Conservation (phyloP, 1,140 invertebrate species). For the Adoxophyes honmai region DNA sequence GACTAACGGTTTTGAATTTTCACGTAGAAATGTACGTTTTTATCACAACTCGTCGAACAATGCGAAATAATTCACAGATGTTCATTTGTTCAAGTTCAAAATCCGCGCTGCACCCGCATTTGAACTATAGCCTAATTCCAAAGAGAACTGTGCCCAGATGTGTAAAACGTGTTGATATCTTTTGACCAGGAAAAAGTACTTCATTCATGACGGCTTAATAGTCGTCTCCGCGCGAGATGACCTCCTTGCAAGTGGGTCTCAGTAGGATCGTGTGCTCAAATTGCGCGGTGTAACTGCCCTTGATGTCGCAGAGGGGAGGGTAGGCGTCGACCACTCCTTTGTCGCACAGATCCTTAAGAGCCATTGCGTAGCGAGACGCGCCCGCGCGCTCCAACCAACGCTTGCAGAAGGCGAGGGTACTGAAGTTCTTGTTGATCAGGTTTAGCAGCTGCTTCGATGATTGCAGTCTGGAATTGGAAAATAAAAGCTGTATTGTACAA, state of each 20-base stretch:
- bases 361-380: slow-evolving; percentile 98
- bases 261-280: slow-evolving; percentile 99
- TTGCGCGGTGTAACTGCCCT: slow-evolving; percentile 99
- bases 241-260: slow-evolving; percentile 98
- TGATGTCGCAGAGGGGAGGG: slow-evolving; percentile 98
- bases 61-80: too few relatives aligned
- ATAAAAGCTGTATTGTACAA: too few relatives aligned
- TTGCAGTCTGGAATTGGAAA: slow-evolving; percentile 81
- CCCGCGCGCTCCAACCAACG: slow-evolving; percentile 98
- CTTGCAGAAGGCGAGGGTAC: slow-evolving; percentile 98
- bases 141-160: too few relatives aligned
- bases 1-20: too few relatives aligned
- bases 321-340: slow-evolving; percentile 97
- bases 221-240: slow-evolving; percentile 96
- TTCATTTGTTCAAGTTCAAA: too few relatives aligned
- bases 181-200: too few relatives aligned
- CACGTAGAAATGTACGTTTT: too few relatives aligned
- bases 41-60: too few relatives aligned
- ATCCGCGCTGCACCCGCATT: too few relatives aligned
- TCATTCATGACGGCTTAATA: slow-evolving; percentile 83
- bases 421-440: slow-evolving; percentile 98
- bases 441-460: slow-evolving; percentile 96
- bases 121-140: too few relatives aligned
- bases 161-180: too few relatives aligned
- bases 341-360: slow-evolving; percentile 98